Base-by-base conservation (phyloP, 2,113 vertebrate species). In the Colius striatus region DNA sequence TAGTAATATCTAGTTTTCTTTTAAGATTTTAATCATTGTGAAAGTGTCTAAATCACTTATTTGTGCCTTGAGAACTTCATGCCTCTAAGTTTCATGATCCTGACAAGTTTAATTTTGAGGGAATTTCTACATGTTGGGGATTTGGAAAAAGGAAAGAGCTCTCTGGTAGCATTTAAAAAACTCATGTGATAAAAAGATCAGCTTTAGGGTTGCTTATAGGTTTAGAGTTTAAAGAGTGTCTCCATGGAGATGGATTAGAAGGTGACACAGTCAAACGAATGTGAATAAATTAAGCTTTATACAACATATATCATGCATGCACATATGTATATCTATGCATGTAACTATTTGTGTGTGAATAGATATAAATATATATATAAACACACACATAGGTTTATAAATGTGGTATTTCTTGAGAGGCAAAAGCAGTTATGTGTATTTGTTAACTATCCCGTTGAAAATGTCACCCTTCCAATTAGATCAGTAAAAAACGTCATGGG, bases 51-150 rank as follows among this genome's bases (percentile, higher is more conserved):
- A 68, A 79, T 63, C 26, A 21, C 34, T 79, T 75, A 14, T n/a
- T 79, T 27, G 48, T 76, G 36, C n/a, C 48, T 82, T 27, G 47
- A 76, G n/a, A 73, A 70, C 73, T n/a, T 77, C 58, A 92, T 76
- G 41, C 23, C 30, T 65, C 8, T 53, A 65, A 65, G 27, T 86
- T 92, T 80, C 60, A 58, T 50, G 51, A 18, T 76, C n/a, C 51
- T 70, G 54, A 86, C 27, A 76, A 76, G 36, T 90, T 75, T 62
- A 82, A 55, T 92, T 90, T 94, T 86, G 45, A 88, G 71, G 30
- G 60, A 73, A 75, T 90, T 93, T 90, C 72, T 71, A 62, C 27
- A 55, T 87, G 51, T 54, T 84, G 25, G 22, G 51, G 36, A 80
- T 89, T 89, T 77, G 47, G 30, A n/a, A 86, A 61, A 54, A 50